Conservation (phyloP, 1,140 invertebrate species). For the Cydia splendana region DNA sequence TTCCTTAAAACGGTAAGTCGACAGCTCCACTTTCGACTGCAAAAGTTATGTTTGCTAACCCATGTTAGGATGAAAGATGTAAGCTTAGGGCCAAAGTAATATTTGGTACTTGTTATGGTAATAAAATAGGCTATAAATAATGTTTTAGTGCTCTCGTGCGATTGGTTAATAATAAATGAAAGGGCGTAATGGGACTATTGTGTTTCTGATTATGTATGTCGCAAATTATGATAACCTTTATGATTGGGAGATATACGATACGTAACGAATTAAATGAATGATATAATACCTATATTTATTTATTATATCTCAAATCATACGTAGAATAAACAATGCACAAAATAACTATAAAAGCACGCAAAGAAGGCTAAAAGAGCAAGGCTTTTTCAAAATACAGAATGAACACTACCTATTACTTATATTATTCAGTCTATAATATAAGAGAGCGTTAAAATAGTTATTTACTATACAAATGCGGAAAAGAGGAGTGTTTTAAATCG, state of each 20-base stretch:
- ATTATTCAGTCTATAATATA: too few species aligned
- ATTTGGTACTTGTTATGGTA: constrained; percentile 20
- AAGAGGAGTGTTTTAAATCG: too few species aligned
- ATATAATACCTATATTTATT: too few species aligned
- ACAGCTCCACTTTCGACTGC: neutral
- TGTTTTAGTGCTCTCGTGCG: constrained; percentile 7
- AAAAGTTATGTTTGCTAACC: constrained; percentile 4
- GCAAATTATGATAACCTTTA: neutral
- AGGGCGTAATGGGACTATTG: constrained; percentile 1
- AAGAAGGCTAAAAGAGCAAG: too few species aligned
- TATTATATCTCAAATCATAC: too few species aligned
- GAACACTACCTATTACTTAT: too few species aligned
- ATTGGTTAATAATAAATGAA: constrained; percentile 12
- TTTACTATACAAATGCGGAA: too few species aligned
- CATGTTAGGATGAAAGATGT: neutral
- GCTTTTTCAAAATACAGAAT: too few species aligned
- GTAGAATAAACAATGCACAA: too few species aligned
- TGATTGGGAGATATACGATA: neutral
- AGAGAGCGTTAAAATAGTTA: too few species aligned
- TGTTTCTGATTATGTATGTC: neutral
- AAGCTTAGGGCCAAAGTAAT: constrained; percentile 20
- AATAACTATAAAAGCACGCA: too few species aligned
- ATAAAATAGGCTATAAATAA: constrained; percentile 25
- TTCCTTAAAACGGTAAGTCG: neutral
- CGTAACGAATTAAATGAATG: too few species aligned